Conservation (phyloP, 2,888 invertebrate genomes). For the Drosophila prostipennis region DNA sequence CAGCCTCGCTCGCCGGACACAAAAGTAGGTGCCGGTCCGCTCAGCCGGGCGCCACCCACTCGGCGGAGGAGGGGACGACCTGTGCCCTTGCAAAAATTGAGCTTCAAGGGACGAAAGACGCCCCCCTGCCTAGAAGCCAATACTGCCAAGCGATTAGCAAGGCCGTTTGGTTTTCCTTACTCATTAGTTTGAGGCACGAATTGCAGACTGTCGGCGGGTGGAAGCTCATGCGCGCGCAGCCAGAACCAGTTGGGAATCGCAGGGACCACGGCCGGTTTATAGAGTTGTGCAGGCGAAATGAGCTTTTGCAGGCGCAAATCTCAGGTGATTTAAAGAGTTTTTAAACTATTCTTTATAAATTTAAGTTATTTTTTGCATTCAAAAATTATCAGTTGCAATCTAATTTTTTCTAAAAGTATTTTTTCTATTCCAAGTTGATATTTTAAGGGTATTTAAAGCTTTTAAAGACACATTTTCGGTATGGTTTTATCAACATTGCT, state of each 20-base stretch:
- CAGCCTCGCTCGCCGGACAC: conserved; percentile 55
- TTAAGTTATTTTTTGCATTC: too few species aligned
- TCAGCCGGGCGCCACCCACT: conserved; percentile 16
- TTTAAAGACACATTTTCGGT: too few species aligned
- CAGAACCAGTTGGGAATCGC: conserved; percentile 65
- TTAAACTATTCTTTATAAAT: not conserved
- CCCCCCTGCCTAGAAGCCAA: conserved; percentile 79
- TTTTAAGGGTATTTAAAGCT: not conserved
- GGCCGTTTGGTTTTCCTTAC: conserved; percentile 82
- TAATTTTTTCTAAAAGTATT: too few species aligned
- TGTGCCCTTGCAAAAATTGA: conserved; percentile 82
- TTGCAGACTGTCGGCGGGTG: not conserved
- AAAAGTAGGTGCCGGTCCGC: conserved; percentile 77
- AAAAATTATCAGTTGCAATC: too few species aligned
- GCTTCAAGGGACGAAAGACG: conserved; percentile 67
- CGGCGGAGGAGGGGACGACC: conserved; percentile 76
- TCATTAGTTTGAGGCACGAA: conserved; percentile 82
- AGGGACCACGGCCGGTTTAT: not conserved
- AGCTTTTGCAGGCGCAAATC: not conserved
- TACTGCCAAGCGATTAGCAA: conserved; percentile 79
- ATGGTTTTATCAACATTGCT: conserved; percentile 8
- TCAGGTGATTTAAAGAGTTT: not conserved
- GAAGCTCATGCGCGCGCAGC: conserved; percentile 5
- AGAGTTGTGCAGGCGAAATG: conserved; percentile 10
- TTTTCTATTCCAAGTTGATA: too few species aligned